Conservation (phyloP, 2,888 invertebrate species). For the Thyatira batis region DNA sequence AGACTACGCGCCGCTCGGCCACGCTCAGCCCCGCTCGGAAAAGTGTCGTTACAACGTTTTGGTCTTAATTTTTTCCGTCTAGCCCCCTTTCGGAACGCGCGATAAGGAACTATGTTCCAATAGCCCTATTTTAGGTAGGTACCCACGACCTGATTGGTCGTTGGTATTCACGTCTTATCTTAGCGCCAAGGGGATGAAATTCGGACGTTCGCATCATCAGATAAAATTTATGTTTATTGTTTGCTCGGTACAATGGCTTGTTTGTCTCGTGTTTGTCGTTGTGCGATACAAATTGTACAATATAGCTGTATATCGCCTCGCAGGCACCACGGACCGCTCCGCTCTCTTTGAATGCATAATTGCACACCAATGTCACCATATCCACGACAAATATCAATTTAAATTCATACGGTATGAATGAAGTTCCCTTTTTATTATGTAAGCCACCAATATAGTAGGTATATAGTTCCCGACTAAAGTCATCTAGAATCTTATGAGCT, state of each 20-base stretch:
- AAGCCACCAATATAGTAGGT: neutral
- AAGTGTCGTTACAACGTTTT: too few relatives aligned
- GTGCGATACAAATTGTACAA: slow-evolving; percentile 15
- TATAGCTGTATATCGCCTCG: slow-evolving; percentile 18
- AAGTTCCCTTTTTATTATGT: neutral
- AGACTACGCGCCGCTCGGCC: too few relatives aligned
- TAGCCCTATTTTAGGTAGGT: too few relatives aligned
- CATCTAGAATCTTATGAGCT: neutral
- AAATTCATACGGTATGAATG: neutral
- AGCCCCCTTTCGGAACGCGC: too few relatives aligned
- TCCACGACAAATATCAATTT: slow-evolving; percentile 5
- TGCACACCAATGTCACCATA: slow-evolving; percentile 18
- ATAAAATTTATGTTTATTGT: slow-evolving; percentile 45
- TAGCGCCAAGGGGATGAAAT: slow-evolving; percentile 13
- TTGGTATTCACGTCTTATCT: slow-evolving; percentile 5
- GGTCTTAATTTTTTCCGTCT: too few relatives aligned
- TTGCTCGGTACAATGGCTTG: slow-evolving; percentile 40
- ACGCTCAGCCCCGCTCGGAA: too few relatives aligned
- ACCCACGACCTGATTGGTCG: too few relatives aligned
- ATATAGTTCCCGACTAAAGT: neutral
- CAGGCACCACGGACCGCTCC: slow-evolving; percentile 11
- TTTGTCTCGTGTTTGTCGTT: slow-evolving; percentile 48
- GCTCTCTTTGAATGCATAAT: slow-evolving; percentile 28
- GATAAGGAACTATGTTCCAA: too few relatives aligned
- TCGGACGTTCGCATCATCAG: slow-evolving; percentile 17